Conservation (phyloP, 2,888 invertebrate genomes). For the Parelbella ahira region DNA sequence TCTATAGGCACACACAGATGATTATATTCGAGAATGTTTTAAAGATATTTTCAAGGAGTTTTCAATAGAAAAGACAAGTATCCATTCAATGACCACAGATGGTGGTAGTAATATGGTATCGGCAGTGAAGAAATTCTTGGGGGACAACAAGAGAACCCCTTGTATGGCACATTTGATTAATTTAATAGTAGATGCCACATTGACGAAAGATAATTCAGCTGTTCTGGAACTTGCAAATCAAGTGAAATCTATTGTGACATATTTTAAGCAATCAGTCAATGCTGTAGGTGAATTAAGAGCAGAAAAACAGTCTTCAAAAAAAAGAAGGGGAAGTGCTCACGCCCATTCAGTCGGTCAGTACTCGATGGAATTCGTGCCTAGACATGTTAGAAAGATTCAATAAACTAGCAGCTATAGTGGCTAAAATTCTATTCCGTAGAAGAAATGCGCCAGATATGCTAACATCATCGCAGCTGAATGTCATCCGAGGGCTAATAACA, state of each 20-base stretch:
- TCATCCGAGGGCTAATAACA: slow-evolving; percentile 33
- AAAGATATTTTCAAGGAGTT: slow-evolving; percentile 25
- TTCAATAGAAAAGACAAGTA: slow-evolving; percentile 22
- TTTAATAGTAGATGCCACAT: slow-evolving; percentile 36
- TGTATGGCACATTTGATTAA: slow-evolving; percentile 39
- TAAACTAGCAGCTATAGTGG: slow-evolving; percentile 33
- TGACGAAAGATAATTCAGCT: slow-evolving; percentile 32
- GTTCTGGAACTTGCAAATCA: slow-evolving; percentile 34
- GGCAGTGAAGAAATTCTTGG: slow-evolving; percentile 36
- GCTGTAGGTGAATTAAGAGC: slow-evolving; percentile 39
- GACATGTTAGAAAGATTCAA: slow-evolving; percentile 38
- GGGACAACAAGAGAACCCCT: slow-evolving; percentile 35
- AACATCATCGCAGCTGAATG: slow-evolving; percentile 31
- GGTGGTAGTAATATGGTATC: slow-evolving; percentile 35
- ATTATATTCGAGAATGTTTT: slow-evolving; percentile 26
- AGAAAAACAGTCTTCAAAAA: slow-evolving; percentile 27
- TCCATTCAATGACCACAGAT: slow-evolving; percentile 25
- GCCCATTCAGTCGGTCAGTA: slow-evolving; percentile 36
- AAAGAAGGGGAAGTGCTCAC: slow-evolving; percentile 39
- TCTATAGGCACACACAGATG: slow-evolving; percentile 29
- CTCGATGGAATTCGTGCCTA: slow-evolving; percentile 38
- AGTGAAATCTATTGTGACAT: slow-evolving; percentile 41
- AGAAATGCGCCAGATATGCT: slow-evolving; percentile 25
- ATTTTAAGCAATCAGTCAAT: slow-evolving; percentile 39
- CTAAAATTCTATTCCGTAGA: slow-evolving; percentile 7